Percentiles rank a stretch among this genome's conserved stretches.
These are phyloP conservation scores for Pangasius djambal DNA, from an alignment of 2,797 vertebrate genomes.

Conservation along the genomic window DNA sequence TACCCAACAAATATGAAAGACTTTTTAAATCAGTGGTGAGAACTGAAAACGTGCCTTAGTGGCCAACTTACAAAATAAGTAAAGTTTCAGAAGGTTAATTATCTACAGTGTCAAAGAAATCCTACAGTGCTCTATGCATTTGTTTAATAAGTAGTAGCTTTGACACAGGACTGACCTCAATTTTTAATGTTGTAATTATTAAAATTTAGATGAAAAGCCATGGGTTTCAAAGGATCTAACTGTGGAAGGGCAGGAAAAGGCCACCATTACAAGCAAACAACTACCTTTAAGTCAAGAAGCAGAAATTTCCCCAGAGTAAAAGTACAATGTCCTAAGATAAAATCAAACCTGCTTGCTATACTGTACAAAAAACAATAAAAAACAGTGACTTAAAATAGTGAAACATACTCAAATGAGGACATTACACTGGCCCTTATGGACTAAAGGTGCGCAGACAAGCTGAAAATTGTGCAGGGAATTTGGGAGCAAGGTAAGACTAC, in stretches of 20 bases:
- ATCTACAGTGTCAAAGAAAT: neutral
- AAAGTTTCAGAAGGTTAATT: conserved; percentile 7
- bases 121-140: neutral
- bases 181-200: neutral
- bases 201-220: neutral
- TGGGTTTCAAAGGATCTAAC: neutral
- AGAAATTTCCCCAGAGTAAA: neutral
- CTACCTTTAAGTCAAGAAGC: neutral
- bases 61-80: conserved; percentile 4
- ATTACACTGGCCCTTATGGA: conserved; percentile 21
- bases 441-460: conserved; percentile 17
- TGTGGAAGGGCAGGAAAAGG: neutral
- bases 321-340: neutral
- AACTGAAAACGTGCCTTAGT: conserved; percentile 3
- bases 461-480: conserved; percentile 49
- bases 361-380: neutral
- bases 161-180: neutral
- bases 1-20: neutral
- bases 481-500: conserved; percentile 31
- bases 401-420: conserved; percentile 13
- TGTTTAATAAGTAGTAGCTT: neutral
- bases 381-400: conserved; percentile 19
- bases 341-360: neutral
- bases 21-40: neutral
- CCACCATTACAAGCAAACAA: conserved; percentile 11